Base-by-base conservation (phyloP, 2,797 vertebrate genomes). In the Nannoperca obscura region DNA sequence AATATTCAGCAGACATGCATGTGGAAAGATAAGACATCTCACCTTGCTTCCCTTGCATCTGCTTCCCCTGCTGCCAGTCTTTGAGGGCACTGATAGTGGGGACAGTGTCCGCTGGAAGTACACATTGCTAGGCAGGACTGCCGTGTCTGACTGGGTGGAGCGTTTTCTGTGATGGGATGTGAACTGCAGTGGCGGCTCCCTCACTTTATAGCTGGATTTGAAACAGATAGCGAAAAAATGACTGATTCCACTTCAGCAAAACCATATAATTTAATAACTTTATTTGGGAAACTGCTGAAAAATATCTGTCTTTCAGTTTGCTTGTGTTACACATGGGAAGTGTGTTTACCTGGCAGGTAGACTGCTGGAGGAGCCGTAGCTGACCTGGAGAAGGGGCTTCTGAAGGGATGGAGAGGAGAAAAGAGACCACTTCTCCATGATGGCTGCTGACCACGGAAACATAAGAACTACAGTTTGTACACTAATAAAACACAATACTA, bases 101-200 rank as follows among this genome's bases (percentile, higher is more conserved):
- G 85, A 81, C 7, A 47, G 75, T 1, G 92, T 89, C 76, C 57
- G 78, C 83, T 90, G 91, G 69, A 95, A 94, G 85, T 84, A 92
- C 64, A 94, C 82, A 2, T 93, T 87, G 71, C 89, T 94, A 76
- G 94, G 94, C 58, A 95, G 89, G 27, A 96, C 93, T 1, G 94
- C 95, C 0, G 95, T 83, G 89, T 96, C 95, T 12, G 95, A 95
- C 84, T 95, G 95, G 38, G 88, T 91, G 71, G 90, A 93, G 58
- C 73, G 86, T 61, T 83, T 92, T 44, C 89, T 85, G 42, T 80
- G 76, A 66, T 81, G 62, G 62, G 80, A 52, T 4, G 9, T 17
- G 30, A 85, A 60, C 54, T 89, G 83, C 38, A 82, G 58, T 0
- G 59, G 82, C 0, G 71, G 75, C 78, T 94, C 93, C 57, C 61